Evolutionary conservation across 2,888 invertebrate species (phyloP), one percentile per base, ranked within the genome.

Genomic region (Noctua janthe): DNA sequence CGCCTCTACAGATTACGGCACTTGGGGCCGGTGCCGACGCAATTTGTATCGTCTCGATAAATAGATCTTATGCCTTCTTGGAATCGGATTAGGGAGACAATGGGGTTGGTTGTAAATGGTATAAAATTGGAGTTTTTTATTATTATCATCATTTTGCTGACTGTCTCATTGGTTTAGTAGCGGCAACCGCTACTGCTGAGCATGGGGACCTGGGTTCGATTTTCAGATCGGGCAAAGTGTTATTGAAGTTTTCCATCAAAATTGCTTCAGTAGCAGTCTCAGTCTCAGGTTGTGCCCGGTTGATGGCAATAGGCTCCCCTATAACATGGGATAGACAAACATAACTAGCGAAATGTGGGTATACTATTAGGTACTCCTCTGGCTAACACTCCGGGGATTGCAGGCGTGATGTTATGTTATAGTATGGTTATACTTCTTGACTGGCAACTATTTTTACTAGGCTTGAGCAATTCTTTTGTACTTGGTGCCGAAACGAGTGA

Each of bases 1-100:
- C 82, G 89, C 87, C 81, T 86, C 86, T 88, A 84, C 94, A 93
- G 94, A 94, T 94, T 94, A 94, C 94, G 91, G 89, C 87, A 92
- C 92, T 91, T 90, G 89, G 89, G 89, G 87, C 84, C 81, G 84
- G 87, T 87, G 89, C 90, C 89, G 85, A 87, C 80, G 89, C 92
- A 88, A 93, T 93, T 94, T 94, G 91, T 94, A 92, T 91, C 90
- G 90, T 89, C 85, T 83, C 77, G 71, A 74, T 80, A 86, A 79
- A 89, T 84, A 82, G 78, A 81, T 83, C 85, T 87, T 78, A 84
- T 79, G 87, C 76, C 78, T 86, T 86, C 86, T 84, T 77, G 74
- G 62, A 86, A 83, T 78, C 64, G 47, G 56, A 74, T 84, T 72
- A 74, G 67, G 47, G 62, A 71, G 39, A 67, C 71, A 56, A 62